A percentile compares a stretch with the other conserved stretches of the same genome.
These are phyloP conservation scores for Nemapogon koenigi DNA, from an alignment of 2,888 invertebrate species.

Conservation along the genomic window DNA sequence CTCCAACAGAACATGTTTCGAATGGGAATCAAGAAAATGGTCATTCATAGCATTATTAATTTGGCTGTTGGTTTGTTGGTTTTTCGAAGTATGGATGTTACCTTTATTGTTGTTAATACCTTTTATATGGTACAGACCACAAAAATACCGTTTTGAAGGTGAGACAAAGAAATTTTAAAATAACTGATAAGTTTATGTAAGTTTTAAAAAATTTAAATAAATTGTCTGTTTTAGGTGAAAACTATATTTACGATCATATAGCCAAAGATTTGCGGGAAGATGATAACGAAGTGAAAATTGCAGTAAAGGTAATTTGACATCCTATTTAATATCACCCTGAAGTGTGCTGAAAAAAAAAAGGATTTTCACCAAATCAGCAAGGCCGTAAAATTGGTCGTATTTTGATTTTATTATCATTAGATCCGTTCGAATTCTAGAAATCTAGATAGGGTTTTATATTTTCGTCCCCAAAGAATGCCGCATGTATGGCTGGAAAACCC, in stretches of 20 bases:
- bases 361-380: too few relatives aligned
- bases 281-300: neutral
- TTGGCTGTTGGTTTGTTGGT: conserved; percentile 87
- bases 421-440: too few relatives aligned
- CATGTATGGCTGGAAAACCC: too few relatives aligned
- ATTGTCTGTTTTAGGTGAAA: neutral
- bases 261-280: neutral
- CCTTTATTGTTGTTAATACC: conserved; percentile 84
- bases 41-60: conserved; percentile 80
- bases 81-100: conserved; percentile 92
- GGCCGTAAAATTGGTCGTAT: too few relatives aligned
- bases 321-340: too few relatives aligned
- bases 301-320: neutral
- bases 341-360: too few relatives aligned
- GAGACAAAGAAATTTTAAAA: neutral
- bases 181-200: too few relatives aligned
- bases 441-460: too few relatives aligned
- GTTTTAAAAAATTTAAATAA: neutral
- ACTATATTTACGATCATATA: neutral
- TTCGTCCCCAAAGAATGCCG: too few relatives aligned
- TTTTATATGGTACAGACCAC: conserved; percentile 65
- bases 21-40: conserved; percentile 90
- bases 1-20: conserved; percentile 89
- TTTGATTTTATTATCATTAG: too few relatives aligned
- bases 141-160: conserved; percentile 23